Percentiles rank a stretch among this genome's conserved stretches.
Evolutionary conservation across 1,140 invertebrate species (phyloP).

Genomic region (Sinella curviseta): DNA sequence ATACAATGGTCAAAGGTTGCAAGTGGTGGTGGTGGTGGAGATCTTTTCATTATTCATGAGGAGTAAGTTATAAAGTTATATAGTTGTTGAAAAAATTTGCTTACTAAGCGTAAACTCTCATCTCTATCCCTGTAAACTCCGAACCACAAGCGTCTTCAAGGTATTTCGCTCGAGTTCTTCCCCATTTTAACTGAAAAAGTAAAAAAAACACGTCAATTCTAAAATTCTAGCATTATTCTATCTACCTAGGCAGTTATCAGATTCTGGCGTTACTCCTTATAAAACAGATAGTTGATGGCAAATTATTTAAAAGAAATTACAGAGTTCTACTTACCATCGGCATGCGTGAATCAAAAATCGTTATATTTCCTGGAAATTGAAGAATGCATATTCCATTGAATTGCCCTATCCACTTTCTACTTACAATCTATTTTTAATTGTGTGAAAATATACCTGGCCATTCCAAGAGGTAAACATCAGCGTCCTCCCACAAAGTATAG

Average conservation of each 20-base stretch:
- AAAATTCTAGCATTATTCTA: neutral
- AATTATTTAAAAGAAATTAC: no score
- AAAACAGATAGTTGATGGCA: no score
- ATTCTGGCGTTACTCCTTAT: no score
- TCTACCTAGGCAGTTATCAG: neutral
- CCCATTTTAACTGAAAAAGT: slow-evolving; percentile 43
- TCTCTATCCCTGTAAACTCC: slow-evolving; percentile 32
- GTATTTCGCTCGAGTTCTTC: slow-evolving; percentile 28
- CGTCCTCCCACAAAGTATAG: slow-evolving; percentile 36
- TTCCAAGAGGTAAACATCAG: slow-evolving; percentile 33
- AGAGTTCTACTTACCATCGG: slow-evolving; percentile 44
- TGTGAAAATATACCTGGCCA: slow-evolving; percentile 41
- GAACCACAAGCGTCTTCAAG: slow-evolving; percentile 30
- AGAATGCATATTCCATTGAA: no score
- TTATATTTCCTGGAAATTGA: slow-evolving; percentile 41
- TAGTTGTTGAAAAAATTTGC: neutral
- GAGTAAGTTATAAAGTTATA: neutral
- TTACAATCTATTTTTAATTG: no score
- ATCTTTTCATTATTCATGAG: no score
- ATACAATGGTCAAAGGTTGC: neutral
- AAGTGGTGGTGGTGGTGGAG: neutral
- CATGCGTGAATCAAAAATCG: slow-evolving; percentile 10
- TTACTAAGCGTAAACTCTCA: slow-evolving; percentile 42
- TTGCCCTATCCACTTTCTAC: no score
- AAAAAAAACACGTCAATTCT: neutral